phyloP scores from a whole-genome alignment of 2,113 vertebrate genomes.

The Myotis lucifugus region DNA sequence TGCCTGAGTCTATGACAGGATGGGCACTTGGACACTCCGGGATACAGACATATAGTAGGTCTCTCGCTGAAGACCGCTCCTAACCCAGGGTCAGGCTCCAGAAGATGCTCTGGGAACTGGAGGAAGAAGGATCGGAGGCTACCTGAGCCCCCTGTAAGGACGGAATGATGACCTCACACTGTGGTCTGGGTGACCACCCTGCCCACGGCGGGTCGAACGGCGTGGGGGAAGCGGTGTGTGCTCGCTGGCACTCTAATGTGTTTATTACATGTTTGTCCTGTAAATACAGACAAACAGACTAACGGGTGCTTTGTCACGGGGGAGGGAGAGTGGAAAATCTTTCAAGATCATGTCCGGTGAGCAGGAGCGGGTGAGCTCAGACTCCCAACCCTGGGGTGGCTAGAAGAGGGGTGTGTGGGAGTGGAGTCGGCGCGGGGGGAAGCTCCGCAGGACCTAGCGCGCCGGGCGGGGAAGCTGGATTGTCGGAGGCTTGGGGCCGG shows the following conservation, averaged over 20 bases:
- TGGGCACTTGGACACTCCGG: too few species aligned
- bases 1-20: neutral
- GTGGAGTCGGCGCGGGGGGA: neutral
- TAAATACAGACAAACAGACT: neutral
- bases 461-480: too few species aligned
- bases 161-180: neutral
- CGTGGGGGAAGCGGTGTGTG: neutral
- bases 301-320: neutral
- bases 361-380: neutral
- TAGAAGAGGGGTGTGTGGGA: rapidly evolving
- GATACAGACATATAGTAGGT: neutral
- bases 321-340: neutral
- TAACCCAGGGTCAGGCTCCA: neutral
- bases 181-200: neutral
- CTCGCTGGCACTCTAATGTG: neutral
- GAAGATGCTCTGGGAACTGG: neutral
- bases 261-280: neutral
- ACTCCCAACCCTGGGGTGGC: neutral
- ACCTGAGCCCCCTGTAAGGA: neutral
- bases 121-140: neutral
- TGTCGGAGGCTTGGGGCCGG: rapidly evolving
- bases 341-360: neutral
- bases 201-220: neutral
- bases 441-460: neutral
- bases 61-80: neutral